Evolutionary conservation across 2,113 vertebrate species (phyloP), one percentile per base, ranked within the genome.

Genomic region (Rhineura floridana): DNA sequence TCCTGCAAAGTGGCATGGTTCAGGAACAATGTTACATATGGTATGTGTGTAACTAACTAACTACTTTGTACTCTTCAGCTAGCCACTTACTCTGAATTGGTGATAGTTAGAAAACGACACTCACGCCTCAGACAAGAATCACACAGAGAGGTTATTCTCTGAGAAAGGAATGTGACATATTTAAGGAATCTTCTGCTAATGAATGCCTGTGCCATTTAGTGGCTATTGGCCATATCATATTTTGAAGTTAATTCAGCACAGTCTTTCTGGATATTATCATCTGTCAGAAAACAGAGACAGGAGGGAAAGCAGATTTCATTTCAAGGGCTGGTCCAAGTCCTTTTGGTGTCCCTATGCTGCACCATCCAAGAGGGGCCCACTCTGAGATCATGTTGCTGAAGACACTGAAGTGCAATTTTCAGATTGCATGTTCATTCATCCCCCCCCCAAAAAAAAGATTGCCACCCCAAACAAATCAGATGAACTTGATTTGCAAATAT

Each of bases 191-290:
- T 84, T 87, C 50, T 79, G 36, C 87, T 95, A 86, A 91, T 92
- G 93, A 89, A 89, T 72, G 81, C 88, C 89, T 59, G 88, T 42
- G 69, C 50, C 59, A 84, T 63, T 70, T 84, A 88, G 73, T 86
- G 91, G 28, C 36, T 55, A 87, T 82, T 44, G 50, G 86, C 89
- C 84, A 46, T 65, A 63, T 91, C 63, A 13, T 67, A 4, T 92
- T 95, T 93, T 89, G 92, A 83, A 86, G 87, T 73, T 86, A 93
- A 88, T 86, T 91, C 86, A 81, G 90, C 92, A 84, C 90, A 88
- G 0, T 12, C 63, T 86, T 94, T 85, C 94, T 91, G 86, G 93
- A 92, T 90, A 88, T 85, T 90, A 55, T 95, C 92, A 92, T 87
- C 93, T 94, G 91, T 89, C 88, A 85, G 67, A 90, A 87, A 91